Percentiles rank a stretch among this genome's conserved stretches.
These are phyloP conservation scores for Aix galericulata DNA, from an alignment of 2,113 vertebrate species.

Conservation along the genomic window DNA sequence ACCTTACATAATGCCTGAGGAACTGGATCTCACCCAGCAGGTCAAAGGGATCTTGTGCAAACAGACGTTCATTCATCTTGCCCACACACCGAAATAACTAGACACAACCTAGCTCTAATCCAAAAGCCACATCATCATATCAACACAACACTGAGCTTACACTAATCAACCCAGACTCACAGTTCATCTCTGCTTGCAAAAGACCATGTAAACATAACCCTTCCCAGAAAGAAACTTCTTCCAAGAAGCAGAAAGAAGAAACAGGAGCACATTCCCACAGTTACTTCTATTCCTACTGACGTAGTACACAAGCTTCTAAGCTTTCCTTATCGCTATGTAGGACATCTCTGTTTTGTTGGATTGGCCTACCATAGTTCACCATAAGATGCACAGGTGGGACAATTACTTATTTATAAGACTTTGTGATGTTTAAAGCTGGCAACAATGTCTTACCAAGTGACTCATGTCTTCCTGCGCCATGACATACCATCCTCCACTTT, in stretches of 20 bases:
- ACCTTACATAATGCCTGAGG: background rate
- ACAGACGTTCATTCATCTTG: background rate
- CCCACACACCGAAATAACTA: background rate
- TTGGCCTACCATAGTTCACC: background rate
- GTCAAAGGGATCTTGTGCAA: background rate
- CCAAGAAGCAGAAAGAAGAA: background rate
- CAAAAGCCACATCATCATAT: constrained; percentile 7
- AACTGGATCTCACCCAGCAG: background rate
- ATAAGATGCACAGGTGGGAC: background rate
- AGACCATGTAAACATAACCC: background rate
- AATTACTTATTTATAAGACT: background rate
- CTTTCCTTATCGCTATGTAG: background rate
- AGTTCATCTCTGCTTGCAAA: constrained; percentile 9
- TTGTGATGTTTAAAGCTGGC: background rate
- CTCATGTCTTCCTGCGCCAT: background rate
- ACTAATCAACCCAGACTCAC: background rate
- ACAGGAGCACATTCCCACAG: background rate
- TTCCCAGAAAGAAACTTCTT: background rate
- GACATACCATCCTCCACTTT: background rate
- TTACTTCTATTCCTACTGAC: background rate
- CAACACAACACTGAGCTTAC: background rate
- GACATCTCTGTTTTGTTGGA: background rate
- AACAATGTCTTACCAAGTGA: background rate
- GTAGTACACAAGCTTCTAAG: background rate
- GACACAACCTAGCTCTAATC: background rate